phyloP scores from a whole-genome alignment of 1,140 invertebrate species.

The Agrilus planipennis region DNA sequence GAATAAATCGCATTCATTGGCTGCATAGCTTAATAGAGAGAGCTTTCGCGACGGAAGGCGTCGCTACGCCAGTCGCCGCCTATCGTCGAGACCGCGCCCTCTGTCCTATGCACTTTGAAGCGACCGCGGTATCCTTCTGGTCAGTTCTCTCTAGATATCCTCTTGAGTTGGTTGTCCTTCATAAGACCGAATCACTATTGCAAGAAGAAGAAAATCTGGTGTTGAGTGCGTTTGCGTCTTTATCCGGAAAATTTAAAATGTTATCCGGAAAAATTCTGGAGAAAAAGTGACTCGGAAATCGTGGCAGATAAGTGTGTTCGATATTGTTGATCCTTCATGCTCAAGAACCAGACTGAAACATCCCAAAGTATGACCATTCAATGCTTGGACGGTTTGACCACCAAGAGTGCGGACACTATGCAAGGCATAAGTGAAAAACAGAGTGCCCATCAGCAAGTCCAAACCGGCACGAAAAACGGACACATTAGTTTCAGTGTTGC shows the following conservation, averaged over 20 bases:
- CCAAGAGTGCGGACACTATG: conserved; percentile 27
- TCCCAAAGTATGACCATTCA: conserved; percentile 34
- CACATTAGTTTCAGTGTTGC: conserved; percentile 57
- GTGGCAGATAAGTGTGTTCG: not conserved
- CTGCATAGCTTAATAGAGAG: conserved; percentile 3
- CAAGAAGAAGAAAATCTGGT: not conserved
- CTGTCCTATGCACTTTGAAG: no score
- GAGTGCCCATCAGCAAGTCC: conserved; percentile 21
- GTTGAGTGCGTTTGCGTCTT: not conserved
- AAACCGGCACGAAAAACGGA: conserved; percentile 31
- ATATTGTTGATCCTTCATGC: conserved; percentile 18
- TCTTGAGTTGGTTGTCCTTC: not conserved
- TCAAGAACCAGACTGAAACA: conserved; percentile 26
- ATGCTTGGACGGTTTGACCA: conserved; percentile 26
- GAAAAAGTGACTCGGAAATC: not conserved
- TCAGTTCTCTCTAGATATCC: conserved; percentile 6
- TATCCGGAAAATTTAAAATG: not conserved
- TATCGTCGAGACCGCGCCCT: not conserved
- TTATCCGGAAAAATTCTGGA: not conserved
- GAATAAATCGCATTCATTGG: conserved; percentile 7
- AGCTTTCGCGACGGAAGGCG: conserved; percentile 6
- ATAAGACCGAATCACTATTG: not conserved
- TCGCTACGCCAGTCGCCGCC: not conserved
- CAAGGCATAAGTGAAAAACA: conserved; percentile 38
- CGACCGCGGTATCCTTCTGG: no score